Evolutionary conservation across 2,888 invertebrate genomes (phyloP), one percentile per base, ranked within the genome.

Genomic region (Cyrtodaria siliqua): DNA sequence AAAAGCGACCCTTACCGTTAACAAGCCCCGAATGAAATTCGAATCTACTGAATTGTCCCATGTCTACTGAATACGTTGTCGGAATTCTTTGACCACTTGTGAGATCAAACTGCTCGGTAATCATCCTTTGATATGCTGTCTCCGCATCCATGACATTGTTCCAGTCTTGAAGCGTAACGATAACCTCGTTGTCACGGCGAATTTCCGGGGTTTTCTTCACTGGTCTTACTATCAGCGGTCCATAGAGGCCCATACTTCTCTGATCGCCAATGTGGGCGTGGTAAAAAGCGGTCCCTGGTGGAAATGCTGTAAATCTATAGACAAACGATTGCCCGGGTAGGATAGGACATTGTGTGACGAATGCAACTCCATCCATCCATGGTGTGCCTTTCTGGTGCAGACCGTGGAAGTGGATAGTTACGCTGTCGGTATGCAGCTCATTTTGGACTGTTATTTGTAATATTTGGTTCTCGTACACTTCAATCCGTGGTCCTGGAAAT

Each of bases 341-440:
- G n/a, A 88, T 85, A 1, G 89, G 87, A 59, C 89, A 89, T 62
- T 89, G 89, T 14, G 87, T 83, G 29, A 89, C 64, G 24, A 67
- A 82, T 0, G 86, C 79, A 0, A 84, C 86, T 0, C 89, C 89
- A 67, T 89, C 89, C 77, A 85, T 84, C 79, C 79, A 87, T 1
- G 84, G 79, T 2, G 84, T 83, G 12, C 70, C 74, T 24, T 44
- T 66, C 61, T 87, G 86, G n/a, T 80, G 79, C 2, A 88, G 55
- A 1, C 89, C 89, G 50, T 89, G 89, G 72, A 84, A 86, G 52
- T 89, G 89, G 12, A 89, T 66, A 0, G 87, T 79, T 0, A 76
- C 60, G 40, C 68, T 81, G 24, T 87, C 87, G 3, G 83, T 80
- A 38, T 76, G 79, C 24, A 88, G 62, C 3, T 68, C 47, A 59